Base-by-base conservation (phyloP, 2,113 vertebrate genomes). In the Gadus macrocephalus region DNA sequence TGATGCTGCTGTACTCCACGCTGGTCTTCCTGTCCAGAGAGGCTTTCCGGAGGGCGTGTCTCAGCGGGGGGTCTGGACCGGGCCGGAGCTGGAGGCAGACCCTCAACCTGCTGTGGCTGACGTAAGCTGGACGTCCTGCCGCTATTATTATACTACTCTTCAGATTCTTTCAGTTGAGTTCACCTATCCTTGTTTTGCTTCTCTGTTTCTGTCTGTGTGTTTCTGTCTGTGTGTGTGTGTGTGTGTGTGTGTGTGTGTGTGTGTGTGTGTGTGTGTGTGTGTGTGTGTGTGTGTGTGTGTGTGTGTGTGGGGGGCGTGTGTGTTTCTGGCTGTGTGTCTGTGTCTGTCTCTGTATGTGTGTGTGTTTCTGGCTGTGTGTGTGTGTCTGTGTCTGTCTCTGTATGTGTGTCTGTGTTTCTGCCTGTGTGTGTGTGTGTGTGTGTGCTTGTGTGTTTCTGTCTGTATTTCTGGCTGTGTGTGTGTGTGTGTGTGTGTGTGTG, bases 1-100 rank as follows among this genome's bases (percentile, higher is more conserved):
- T 99, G n/a, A 95, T 91, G 0, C 82, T 99, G 0, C 91, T 99
- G 69, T 98, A 99, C 83, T 94, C 97, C 0, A 98, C 97, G 2
- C 77, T 94, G 64, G 88, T 95, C 5, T 99, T 99, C 87, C 80
- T 99, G 28, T 96, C 97, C 77, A 93, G 97, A 85, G 97, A 99
- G 73, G 96, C 97, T 0, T 99, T 99, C 84, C 91, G 96, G 49
- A 96, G 92, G 89, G 95, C 96, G 11, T 99, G 97, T 86, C 83
- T 99, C 73, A 99, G 96, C 70, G 92, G 93, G 6, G 87, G 80
- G 1, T 76, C 81, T 0, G 86, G 87, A 17, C 11, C 84, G 19
- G 92, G 91, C 79, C 90, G 91, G 78, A 95, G 94, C 76, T 99
- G 97, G 97, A 93, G 88, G 79, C 93, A 95, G 88, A 91, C 94